Conservation (phyloP, 23 tunicate species). For the Halocynthia roretzi region DNA sequence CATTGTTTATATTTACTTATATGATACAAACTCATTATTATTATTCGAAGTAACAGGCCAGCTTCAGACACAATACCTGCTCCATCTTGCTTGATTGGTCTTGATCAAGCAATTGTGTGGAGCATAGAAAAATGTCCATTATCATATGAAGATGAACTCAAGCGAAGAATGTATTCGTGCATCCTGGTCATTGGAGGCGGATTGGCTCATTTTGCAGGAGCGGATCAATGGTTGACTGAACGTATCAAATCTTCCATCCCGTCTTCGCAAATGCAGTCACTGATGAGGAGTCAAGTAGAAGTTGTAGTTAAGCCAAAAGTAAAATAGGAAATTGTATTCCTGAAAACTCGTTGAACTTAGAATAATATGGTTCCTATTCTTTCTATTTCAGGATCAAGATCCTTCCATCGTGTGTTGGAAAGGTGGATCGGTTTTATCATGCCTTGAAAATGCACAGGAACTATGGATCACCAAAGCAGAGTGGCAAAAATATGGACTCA, state of each 20-base stretch:
- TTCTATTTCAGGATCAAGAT: constrained; percentile 50
- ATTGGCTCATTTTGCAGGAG: constrained; percentile 57
- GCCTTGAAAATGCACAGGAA: constrained; percentile 69
- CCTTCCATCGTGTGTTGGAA: constrained; percentile 74
- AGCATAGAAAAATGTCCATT: constrained; percentile 63
- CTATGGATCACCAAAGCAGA: constrained; percentile 48
- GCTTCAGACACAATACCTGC: constrained; percentile 2
- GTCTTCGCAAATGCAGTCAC: background rate
- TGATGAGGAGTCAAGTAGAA: constrained; percentile 22
- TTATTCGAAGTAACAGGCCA: background rate
- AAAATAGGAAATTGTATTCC: background rate
- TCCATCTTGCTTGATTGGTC: constrained; percentile 17
- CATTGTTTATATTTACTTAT: too few species aligned
- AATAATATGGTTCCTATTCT: background rate
- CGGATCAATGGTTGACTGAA: constrained; percentile 25
- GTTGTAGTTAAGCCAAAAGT: constrained; percentile 63
- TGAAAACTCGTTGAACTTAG: background rate
- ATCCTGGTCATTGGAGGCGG: constrained; percentile 77
- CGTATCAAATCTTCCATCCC: constrained; percentile 2
- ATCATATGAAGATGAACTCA: constrained; percentile 61
- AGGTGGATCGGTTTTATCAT: constrained; percentile 79
- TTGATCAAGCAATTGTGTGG: constrained; percentile 76
- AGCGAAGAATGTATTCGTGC: constrained; percentile 58
- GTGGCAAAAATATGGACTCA: constrained; percentile 50
- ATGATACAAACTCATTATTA: too few species aligned